Percentiles rank a stretch among this genome's conserved stretches.
Conservation (phyloP, 2,888 invertebrate species). For the Leptinotarsa tumamoca region DNA sequence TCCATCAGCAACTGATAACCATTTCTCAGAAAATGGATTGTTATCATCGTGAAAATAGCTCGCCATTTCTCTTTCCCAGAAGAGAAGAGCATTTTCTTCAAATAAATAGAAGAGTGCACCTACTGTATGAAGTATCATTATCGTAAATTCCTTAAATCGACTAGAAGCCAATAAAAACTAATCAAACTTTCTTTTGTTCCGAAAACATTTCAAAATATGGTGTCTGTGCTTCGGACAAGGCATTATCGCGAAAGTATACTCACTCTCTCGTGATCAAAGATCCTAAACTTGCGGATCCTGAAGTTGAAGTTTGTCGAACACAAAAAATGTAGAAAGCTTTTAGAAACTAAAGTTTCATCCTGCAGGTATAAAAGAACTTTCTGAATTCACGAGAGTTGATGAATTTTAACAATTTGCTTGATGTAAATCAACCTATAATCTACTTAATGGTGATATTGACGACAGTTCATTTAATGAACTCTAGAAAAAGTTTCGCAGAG, state of each 20-base stretch:
- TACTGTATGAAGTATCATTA: background rate
- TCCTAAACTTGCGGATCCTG: background rate
- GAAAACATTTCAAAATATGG: constrained; percentile 2
- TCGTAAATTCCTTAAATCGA: background rate
- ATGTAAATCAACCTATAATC: background rate
- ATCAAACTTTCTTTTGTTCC: constrained; percentile 8
- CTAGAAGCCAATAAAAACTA: constrained; percentile 2
- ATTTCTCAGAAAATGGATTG: too few species aligned
- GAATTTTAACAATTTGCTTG: background rate
- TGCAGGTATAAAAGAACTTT: background rate
- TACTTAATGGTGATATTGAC: background rate
- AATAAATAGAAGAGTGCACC: background rate
- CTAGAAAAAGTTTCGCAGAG: background rate
- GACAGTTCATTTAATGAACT: too few species aligned
- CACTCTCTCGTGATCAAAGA: constrained; percentile 8
- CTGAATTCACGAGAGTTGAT: background rate
- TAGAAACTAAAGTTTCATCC: constrained; percentile 4
- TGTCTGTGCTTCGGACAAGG: constrained; percentile 8
- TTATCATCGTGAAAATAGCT: too few species aligned
- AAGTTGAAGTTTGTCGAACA: constrained; percentile 3
- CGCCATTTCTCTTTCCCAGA: too few species aligned
- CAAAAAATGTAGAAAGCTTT: constrained; percentile 4
- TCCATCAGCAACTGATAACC: too few species aligned
- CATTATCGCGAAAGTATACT: constrained; percentile 10
- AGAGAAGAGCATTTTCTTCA: too few species aligned